Base-by-base conservation (phyloP, 1,140 invertebrate genomes). In the Hydropsyche tenuis region DNA sequence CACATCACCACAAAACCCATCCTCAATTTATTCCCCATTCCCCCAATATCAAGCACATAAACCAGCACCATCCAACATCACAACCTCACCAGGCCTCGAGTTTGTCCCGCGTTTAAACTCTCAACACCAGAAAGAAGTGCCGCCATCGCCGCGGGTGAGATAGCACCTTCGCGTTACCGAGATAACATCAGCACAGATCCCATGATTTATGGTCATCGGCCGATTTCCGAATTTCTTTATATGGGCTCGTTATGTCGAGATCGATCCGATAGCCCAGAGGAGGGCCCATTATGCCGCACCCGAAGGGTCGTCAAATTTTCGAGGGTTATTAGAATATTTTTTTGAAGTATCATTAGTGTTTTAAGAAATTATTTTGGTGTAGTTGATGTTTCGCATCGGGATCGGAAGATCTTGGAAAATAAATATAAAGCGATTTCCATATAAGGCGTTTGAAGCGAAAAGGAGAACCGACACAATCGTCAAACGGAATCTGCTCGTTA, bases 211-310 rank as follows among this genome's bases (percentile, higher is more conserved):
- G 42, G 20, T 69, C 16, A 5, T 42, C 4, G 48, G 27, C 4
- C 51, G 68, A 70, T 70, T 70, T 70, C 68, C 68, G 68, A 70
- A 70, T 70, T 70, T 70, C 68, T 70, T 70, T 70, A 70, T 56
- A 37, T 37, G 56, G 68, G 5, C 23, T 42, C 66, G 66, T 51
- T 69, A 56, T 56, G 22, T 22, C 48, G n/a, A 37, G 68, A 70
- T 70, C 22, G 18, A 22, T 4, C 64, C 66, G 68, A 70, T 70
- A 70, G n/a, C n/a, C n/a, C n/a, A n/a, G 56, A 56, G 7, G 68
- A 37, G 11, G 4, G n/a, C 16, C 23, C 65, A 46, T 60, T 27
- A 60, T 23, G 23, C 23, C 3, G 30, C 30, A 37, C 30, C 30
- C 30, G 30, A 37, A 37, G 30, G 30, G 30, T 51, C 46, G 18